Evolutionary conservation across 2,888 invertebrate genomes (phyloP).

Genomic region (Diploptera punctata): DNA sequence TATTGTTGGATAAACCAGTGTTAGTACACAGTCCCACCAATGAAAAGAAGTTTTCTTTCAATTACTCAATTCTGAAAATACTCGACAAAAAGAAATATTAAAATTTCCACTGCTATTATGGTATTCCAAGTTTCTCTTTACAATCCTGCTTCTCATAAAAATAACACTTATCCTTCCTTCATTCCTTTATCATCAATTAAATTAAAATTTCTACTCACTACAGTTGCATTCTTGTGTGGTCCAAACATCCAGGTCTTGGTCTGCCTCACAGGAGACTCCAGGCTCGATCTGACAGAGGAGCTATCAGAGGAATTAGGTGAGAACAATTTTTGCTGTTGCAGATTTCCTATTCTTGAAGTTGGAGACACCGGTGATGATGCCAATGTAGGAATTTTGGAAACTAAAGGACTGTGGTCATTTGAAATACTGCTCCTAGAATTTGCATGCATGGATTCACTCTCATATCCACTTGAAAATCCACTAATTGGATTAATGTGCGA

Average conservation of each 20-base stretch:
- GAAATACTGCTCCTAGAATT: background rate
- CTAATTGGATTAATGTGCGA: constrained; percentile 1
- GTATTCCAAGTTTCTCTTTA: too few species aligned
- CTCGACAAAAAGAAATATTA: too few species aligned
- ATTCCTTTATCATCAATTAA: too few species aligned
- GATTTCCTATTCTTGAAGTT: background rate
- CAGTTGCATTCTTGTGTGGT: constrained; percentile 60
- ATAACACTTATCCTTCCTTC: too few species aligned
- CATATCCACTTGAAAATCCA: background rate
- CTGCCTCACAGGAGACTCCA: background rate
- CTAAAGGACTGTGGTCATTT: constrained; percentile 4
- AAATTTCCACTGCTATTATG: too few species aligned
- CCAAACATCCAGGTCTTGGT: constrained; percentile 59
- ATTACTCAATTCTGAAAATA: too few species aligned
- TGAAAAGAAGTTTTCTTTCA: too few species aligned
- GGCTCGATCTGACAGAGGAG: background rate
- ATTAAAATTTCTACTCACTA: constrained; percentile 50
- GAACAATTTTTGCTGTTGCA: background rate
- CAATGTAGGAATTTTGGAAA: constrained; percentile 28
- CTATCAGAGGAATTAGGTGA: background rate
- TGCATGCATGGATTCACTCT: background rate
- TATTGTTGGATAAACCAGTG: too few species aligned
- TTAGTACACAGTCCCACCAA: too few species aligned
- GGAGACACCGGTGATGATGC: constrained; percentile 21
- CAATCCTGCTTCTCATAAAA: too few species aligned